Evolutionary conservation across 2,888 invertebrate genomes (phyloP), one percentile per base, ranked within the genome.

Genomic region (Scelioninae gen. 2): DNA sequence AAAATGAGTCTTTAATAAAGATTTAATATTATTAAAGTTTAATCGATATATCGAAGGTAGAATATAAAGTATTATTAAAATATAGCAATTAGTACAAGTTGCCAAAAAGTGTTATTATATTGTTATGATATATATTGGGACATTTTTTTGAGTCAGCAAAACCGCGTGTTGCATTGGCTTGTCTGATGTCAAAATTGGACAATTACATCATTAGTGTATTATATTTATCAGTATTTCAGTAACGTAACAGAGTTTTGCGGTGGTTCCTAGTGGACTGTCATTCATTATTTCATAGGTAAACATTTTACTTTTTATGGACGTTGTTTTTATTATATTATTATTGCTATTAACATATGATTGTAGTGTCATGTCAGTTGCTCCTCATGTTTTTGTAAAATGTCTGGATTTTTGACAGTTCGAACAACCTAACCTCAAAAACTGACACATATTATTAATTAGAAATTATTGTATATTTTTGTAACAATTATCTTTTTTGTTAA

Each of bases 101-200:
- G 69, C 69, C 69, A 52, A 68, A 69, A n/a, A n/a, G n/a, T n/a
- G n/a, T n/a, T n/a, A n/a, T n/a, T n/a, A n/a, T n/a, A 61, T 25
- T 6, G 35, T 15, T 48, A n/a, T 9, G 9, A 18, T 41, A 57
- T 63, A 71, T 60, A 57, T 69, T 6, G 41, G 18, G 61, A 60
- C 43, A 52, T 50, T 37, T 22, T 57, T 28, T 22, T 0, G 31
- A 45, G 48, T 55, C 18, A 35, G 13, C 10, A 46, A 57, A 63
- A 39, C 31, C 55, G 48, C 60, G 48, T 63, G 46, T 33, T n/a
- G 39, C 19, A 16, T 52, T 22, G n/a, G 1, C 31, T n/a, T 43
- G 65, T 61, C 61, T 61, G 67, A 57, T 65, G 65, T 74, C 65
- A 74, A 70, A 74, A 70, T 50, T 52, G 13, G 33, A 13, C 55